Conservation (phyloP, 2,113 vertebrate genomes). For the Orthonyx spaldingii region DNA sequence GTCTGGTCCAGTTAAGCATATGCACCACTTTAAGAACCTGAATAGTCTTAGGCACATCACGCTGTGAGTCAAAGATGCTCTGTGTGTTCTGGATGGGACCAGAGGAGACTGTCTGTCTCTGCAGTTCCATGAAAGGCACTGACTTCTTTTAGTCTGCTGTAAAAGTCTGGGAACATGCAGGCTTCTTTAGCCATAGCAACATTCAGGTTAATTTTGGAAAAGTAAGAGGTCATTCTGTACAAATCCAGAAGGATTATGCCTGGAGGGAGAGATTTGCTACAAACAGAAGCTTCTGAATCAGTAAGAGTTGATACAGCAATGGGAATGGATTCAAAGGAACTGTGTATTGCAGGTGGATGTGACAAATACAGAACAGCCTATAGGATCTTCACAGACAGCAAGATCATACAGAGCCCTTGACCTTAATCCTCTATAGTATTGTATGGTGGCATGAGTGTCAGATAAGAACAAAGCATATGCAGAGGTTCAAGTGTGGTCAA, state of each 20-base stretch:
- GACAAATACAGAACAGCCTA: background rate
- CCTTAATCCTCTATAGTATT: constrained; percentile 3
- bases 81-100: background rate
- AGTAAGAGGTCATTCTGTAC: background rate
- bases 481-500: background rate
- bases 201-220: background rate
- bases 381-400: background rate
- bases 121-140: background rate
- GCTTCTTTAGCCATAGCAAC: background rate
- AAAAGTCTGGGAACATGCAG: background rate
- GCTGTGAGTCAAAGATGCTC: background rate
- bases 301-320: background rate
- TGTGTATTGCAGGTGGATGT: background rate
- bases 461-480: background rate
- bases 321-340: constrained; percentile 1
- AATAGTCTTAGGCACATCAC: background rate
- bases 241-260: background rate
- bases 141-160: background rate
- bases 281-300: background rate
- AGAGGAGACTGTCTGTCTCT: background rate
- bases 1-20: background rate
- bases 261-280: constrained; percentile 4
- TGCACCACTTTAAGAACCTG: background rate
- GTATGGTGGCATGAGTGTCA: background rate
- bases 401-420: background rate